phyloP scores from a whole-genome alignment of 2,113 vertebrate genomes.

The Motacilla tschutschensis region DNA sequence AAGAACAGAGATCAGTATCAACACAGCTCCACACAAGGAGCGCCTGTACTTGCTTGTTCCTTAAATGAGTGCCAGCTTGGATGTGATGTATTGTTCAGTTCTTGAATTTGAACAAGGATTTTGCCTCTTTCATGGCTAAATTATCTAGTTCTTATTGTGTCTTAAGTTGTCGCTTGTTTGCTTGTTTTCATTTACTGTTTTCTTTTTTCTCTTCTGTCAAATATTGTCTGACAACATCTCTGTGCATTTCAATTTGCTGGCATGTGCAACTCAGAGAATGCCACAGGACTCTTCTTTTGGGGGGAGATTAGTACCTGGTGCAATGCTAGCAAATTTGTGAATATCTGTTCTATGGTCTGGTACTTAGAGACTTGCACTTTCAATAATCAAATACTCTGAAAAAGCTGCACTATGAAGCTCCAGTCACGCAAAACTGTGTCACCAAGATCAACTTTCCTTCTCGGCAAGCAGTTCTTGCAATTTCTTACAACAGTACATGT shows the following conservation, averaged over 20 bases:
- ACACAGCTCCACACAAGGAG: neutral
- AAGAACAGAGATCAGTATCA: fast-evolving
- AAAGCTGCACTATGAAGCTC: neutral
- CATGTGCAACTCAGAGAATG: neutral
- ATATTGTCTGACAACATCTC: neutral
- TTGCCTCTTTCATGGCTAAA: neutral
- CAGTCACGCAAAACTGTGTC: neutral
- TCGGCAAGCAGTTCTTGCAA: neutral
- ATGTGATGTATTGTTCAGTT: neutral
- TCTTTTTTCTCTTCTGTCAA: neutral
- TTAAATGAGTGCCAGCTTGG: neutral
- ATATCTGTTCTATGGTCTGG: neutral
- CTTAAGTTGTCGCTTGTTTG: neutral
- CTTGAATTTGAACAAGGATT: neutral
- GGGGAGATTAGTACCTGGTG: neutral
- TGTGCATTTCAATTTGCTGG: neutral
- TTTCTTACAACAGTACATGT: neutral
- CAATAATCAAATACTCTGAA: neutral
- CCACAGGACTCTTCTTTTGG: neutral
- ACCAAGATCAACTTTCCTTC: neutral
- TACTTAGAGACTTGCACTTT: neutral
- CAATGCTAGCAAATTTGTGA: neutral
- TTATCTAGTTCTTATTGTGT: neutral
- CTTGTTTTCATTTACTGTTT: neutral
- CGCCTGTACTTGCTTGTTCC: neutral